Percentiles rank a stretch among this genome's conserved stretches.
Evolutionary conservation across 2,888 invertebrate genomes (phyloP).

Genomic region (Anaspis maculata): DNA sequence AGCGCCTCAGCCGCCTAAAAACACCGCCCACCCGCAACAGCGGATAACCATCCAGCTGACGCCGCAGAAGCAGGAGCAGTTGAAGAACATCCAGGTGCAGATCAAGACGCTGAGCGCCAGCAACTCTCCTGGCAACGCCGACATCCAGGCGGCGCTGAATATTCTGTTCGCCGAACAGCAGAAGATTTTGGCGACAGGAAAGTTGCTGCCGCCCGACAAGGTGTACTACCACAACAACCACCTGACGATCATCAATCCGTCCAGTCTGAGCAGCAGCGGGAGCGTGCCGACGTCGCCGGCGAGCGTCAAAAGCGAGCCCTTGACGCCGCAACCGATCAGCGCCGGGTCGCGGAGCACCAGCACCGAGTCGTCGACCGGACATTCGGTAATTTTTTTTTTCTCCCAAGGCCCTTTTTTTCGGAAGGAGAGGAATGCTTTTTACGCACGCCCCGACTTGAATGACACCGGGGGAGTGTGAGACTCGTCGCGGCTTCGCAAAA

Average conservation of each 20-base stretch:
- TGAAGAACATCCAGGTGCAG: slow-evolving; percentile 59
- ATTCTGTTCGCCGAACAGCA: slow-evolving; percentile 58
- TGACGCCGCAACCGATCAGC: slow-evolving; percentile 17
- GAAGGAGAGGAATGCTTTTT: no score
- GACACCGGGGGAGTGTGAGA: no score
- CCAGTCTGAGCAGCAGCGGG: slow-evolving; percentile 9
- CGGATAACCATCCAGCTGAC: slow-evolving; percentile 65
- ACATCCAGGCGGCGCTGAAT: slow-evolving; percentile 36
- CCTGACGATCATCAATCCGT: slow-evolving; percentile 34
- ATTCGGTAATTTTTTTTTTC: no score
- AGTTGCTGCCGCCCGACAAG: slow-evolving; percentile 53
- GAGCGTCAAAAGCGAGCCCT: no score
- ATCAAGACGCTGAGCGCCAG: slow-evolving; percentile 56
- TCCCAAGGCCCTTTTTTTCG: no score
- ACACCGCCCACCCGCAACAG: slow-evolving; percentile 40
- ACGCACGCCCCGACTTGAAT: no score
- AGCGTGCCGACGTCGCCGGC: slow-evolving; percentile 1
- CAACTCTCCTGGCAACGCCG: slow-evolving; percentile 39
- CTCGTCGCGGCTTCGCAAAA: no score
- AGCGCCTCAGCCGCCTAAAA: slow-evolving; percentile 3
- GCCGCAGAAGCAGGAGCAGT: slow-evolving; percentile 58
- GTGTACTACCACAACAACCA: slow-evolving; percentile 46
- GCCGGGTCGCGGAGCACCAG: slow-evolving; percentile 24
- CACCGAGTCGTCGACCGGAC: slow-evolving; percentile 20
- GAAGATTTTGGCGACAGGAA: slow-evolving; percentile 62